These are phyloP conservation scores for Ruditapes philippinarum DNA, from an alignment of 1,140 invertebrate species.

Conservation along the genomic window DNA sequence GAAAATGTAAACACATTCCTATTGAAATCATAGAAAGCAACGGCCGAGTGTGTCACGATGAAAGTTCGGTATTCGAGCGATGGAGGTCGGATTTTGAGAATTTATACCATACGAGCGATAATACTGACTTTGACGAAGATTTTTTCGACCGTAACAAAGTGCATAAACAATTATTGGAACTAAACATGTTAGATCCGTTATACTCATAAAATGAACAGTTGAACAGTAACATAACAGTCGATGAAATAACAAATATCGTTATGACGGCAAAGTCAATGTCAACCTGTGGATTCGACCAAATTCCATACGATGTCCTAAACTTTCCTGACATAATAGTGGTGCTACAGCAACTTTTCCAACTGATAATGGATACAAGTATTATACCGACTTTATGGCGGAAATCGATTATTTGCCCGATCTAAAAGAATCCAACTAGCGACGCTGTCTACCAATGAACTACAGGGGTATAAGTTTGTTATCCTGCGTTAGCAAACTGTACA, in stretches of 20 bases:
- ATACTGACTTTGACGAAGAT: constrained; percentile 30
- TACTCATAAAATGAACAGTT: neutral
- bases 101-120: constrained; percentile 14
- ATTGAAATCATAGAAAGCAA: constrained; percentile 18
- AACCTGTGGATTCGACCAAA: constrained; percentile 2
- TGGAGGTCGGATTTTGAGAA: constrained; percentile 58
- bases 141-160: constrained; percentile 44
- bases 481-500: constrained; percentile 50
- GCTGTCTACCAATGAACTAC: constrained; percentile 41
- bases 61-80: neutral
- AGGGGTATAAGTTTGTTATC: constrained; percentile 40
- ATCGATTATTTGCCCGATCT: constrained; percentile 34
- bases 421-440: constrained; percentile 2
- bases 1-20: constrained; percentile 4
- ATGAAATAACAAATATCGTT: constrained; percentile 15
- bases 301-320: constrained; percentile 41
- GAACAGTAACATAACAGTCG: neutral
- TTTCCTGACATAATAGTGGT: neutral
- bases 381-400: constrained; percentile 26
- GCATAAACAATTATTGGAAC: constrained; percentile 25
- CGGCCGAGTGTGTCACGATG: neutral
- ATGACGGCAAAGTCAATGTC: neutral
- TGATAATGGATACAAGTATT: constrained; percentile 8
- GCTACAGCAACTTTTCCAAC: constrained; percentile 25
- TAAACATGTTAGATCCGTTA: constrained; percentile 25